Evolutionary conservation across 2,888 invertebrate genomes (phyloP).

Genomic region (Aspidiotus rigidus): DNA sequence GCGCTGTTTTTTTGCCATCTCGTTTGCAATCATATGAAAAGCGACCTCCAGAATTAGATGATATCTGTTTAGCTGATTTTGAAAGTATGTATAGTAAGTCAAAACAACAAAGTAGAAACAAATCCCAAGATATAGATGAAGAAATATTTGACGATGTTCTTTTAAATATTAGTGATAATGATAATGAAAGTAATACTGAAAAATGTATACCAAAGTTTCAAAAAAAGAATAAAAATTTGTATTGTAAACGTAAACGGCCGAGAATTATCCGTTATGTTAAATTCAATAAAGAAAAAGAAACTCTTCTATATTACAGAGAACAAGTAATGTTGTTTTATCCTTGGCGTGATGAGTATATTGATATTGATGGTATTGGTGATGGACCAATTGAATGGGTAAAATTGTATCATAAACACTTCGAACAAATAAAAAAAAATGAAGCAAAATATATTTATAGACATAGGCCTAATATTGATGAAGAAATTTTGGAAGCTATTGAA

Average conservation of each 20-base stretch:
- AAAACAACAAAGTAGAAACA: not conserved
- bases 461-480: no score
- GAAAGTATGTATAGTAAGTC: constrained; percentile 35
- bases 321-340: constrained; percentile 38
- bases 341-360: constrained; percentile 38
- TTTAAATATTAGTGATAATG: not conserved
- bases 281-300: constrained; percentile 34
- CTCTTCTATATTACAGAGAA: constrained; percentile 37
- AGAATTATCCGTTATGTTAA: constrained; percentile 6
- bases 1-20: constrained; percentile 33
- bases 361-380: not conserved
- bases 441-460: no score
- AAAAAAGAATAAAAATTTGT: not conserved
- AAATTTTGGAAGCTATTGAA: no score
- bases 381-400: not conserved
- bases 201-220: not conserved
- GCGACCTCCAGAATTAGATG: constrained; percentile 39
- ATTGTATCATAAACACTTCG: not conserved
- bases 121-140: not conserved
- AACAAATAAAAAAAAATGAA: no score
- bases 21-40: constrained; percentile 39
- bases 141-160: not conserved
- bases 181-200: not conserved
- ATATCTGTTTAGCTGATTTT: constrained; percentile 40
- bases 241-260: not conserved